These are phyloP conservation scores for Spatulosminthurus flaviceps DNA, from an alignment of 2,888 invertebrate genomes.

Conservation along the genomic window DNA sequence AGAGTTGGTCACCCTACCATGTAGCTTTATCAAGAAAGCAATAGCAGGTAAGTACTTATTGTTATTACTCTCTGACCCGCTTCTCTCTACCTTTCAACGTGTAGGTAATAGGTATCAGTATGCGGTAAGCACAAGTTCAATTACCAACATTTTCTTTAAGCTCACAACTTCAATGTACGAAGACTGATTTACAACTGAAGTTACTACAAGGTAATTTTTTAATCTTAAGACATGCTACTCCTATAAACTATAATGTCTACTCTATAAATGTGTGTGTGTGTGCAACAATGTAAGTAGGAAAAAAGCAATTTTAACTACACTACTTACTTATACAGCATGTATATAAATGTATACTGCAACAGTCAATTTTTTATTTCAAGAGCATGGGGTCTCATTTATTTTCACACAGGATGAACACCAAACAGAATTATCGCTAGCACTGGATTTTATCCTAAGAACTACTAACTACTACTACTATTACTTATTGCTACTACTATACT, in stretches of 20 bases:
- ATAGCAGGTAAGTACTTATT: too few species aligned
- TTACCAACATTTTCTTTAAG: background rate
- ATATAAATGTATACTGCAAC: too few species aligned
- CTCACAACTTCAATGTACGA: conserved; percentile 4
- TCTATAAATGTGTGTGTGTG: too few species aligned
- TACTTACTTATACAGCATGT: too few species aligned
- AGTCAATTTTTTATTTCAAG: too few species aligned
- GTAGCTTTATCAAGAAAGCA: too few species aligned
- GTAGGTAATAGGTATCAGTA: background rate
- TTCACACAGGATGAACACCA: conserved; percentile 44
- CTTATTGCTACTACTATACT: background rate
- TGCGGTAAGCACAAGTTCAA: background rate
- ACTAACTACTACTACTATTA: too few species aligned
- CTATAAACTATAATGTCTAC: background rate
- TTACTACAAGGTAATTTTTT: conserved; percentile 13
- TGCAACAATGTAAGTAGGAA: too few species aligned
- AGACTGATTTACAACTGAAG: conserved; percentile 13
- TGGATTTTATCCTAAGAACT: too few species aligned
- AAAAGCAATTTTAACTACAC: too few species aligned
- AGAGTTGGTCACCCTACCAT: too few species aligned
- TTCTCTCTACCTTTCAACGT: background rate
- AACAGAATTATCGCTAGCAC: conserved; percentile 23
- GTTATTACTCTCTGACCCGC: too few species aligned
- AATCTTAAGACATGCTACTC: conserved; percentile 6
- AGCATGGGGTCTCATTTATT: conserved; percentile 35